These are phyloP conservation scores for Rhagophthalmus giganteus DNA, from an alignment of 2,888 invertebrate genomes.

Conservation along the genomic window DNA sequence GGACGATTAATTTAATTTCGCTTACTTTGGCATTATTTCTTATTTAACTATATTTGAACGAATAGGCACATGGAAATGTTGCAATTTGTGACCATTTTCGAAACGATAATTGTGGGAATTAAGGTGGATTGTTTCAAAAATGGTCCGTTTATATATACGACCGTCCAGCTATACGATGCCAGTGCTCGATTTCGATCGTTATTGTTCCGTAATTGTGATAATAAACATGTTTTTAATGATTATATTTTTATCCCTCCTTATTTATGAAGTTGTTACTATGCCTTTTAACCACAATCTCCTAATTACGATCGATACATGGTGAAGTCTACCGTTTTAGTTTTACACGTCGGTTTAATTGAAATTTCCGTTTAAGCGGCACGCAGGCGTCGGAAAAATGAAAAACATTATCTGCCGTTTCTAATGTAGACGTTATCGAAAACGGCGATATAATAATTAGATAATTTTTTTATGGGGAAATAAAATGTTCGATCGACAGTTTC, in stretches of 20 bases:
- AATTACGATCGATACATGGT: too few species aligned
- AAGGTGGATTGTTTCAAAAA: constrained; percentile 10
- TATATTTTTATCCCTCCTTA: constrained; percentile 45
- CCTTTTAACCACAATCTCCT: constrained; percentile 12
- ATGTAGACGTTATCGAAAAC: too few species aligned
- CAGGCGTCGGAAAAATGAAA: too few species aligned
- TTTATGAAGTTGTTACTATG: constrained; percentile 42
- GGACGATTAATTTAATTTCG: not conserved
- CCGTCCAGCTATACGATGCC: constrained; percentile 38
- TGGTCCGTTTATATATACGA: constrained; percentile 4
- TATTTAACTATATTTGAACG: constrained; percentile 1
- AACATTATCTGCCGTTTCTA: too few species aligned
- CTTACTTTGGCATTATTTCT: constrained; percentile 11
- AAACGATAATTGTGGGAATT: constrained; percentile 8
- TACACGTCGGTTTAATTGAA: too few species aligned
- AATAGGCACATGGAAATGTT: constrained; percentile 5
- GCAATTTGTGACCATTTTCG: constrained; percentile 14
- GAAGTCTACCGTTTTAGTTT: too few species aligned
- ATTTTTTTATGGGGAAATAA: too few species aligned
- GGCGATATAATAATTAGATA: too few species aligned
- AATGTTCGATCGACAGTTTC: too few species aligned
- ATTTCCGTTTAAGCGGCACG: too few species aligned
- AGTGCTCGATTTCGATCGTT: constrained; percentile 42
- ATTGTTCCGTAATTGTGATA: constrained; percentile 54
- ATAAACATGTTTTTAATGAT: constrained; percentile 54